A percentile compares a stretch with the other conserved stretches of the same genome.
Evolutionary conservation across 1,140 invertebrate species (phyloP).

Genomic region (Dufourea novaeangliae): DNA sequence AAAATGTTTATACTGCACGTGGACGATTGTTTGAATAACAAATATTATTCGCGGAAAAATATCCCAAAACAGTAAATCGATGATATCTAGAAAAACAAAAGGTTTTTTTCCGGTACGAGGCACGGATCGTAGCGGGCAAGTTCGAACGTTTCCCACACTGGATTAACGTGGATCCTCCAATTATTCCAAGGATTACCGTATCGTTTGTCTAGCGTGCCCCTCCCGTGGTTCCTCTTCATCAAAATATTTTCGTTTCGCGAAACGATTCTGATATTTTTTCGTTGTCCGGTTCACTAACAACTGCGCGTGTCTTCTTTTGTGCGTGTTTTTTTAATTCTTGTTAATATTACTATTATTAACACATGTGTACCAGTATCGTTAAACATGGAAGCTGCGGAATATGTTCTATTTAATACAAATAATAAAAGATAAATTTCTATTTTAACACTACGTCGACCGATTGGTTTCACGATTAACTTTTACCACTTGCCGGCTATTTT

Average conservation of each 20-base stretch:
- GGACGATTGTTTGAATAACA: background rate
- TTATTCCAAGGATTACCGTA: constrained; percentile 68
- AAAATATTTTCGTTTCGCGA: constrained; percentile 48
- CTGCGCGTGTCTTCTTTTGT: too few relatives aligned
- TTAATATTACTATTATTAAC: background rate
- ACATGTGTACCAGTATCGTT: background rate
- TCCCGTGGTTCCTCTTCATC: constrained; percentile 40
- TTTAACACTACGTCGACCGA: too few relatives aligned
- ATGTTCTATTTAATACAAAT: background rate
- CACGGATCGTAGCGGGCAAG: constrained; percentile 26
- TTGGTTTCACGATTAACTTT: too few relatives aligned
- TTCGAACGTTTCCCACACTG: constrained; percentile 61
- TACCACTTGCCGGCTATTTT: too few relatives aligned
- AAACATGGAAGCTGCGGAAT: background rate
- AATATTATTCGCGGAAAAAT: background rate
- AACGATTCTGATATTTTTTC: constrained; percentile 35
- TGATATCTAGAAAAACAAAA: background rate
- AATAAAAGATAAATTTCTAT: background rate
- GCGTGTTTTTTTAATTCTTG: too few relatives aligned
- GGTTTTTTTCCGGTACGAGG: constrained; percentile 19
- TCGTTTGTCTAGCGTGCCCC: constrained; percentile 50
- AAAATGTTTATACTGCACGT: background rate
- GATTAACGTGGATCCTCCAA: constrained; percentile 64
- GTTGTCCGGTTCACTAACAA: too few relatives aligned
- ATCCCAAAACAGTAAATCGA: background rate